A percentile compares a stretch with the other conserved stretches of the same genome.
phyloP scores from a whole-genome alignment of 1,140 invertebrate species.

The Orius laevigatus region DNA sequence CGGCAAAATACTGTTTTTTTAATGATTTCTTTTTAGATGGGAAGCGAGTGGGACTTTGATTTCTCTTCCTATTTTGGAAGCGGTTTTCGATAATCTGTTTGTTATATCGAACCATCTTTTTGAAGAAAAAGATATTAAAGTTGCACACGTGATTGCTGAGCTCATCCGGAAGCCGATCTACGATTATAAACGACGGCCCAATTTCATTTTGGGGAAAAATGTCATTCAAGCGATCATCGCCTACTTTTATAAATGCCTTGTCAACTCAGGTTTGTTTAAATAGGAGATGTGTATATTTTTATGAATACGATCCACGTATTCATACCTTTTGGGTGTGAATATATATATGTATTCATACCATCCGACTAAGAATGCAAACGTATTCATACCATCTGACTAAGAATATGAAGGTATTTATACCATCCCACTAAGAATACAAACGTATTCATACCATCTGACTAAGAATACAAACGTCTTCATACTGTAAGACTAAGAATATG shows the following conservation, averaged over 20 bases:
- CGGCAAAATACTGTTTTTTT: constrained; percentile 1
- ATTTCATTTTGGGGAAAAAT: background rate
- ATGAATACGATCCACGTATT: too few relatives aligned
- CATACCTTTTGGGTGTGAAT: too few relatives aligned
- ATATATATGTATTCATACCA: too few relatives aligned
- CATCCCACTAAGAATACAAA: too few relatives aligned
- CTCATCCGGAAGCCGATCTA: constrained; percentile 9
- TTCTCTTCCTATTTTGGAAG: constrained; percentile 12
- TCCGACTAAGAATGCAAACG: too few relatives aligned
- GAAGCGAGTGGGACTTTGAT: constrained; percentile 17
- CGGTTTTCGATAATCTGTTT: constrained; percentile 15
- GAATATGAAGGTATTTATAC: too few relatives aligned
- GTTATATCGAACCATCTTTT: constrained; percentile 9
- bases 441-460: too few relatives aligned
- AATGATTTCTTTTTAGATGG: constrained; percentile 18
- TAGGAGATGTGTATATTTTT: too few relatives aligned
- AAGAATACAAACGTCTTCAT: too few relatives aligned
- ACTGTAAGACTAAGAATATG: too few relatives aligned
- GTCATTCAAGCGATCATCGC: constrained; percentile 46
- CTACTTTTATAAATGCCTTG: constrained; percentile 59
- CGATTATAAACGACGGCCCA: background rate
- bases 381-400: too few relatives aligned
- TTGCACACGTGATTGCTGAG: constrained; percentile 14
- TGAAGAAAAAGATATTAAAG: constrained; percentile 1
- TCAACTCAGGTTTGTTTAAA: constrained; percentile 35